phyloP scores from a whole-genome alignment of 2,113 vertebrate genomes.

The Crotalus viridis region DNA sequence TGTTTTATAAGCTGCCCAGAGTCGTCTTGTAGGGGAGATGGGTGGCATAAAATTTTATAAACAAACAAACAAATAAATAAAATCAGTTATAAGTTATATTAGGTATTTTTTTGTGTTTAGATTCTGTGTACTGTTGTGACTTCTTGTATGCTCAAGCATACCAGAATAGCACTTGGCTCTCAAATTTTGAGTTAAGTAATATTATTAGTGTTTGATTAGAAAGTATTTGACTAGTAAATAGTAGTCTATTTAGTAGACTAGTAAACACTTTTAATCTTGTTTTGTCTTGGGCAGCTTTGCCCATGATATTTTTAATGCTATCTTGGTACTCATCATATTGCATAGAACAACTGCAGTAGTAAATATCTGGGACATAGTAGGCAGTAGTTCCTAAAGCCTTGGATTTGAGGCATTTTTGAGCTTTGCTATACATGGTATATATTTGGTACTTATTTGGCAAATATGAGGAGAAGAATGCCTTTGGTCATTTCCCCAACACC shows the following conservation, averaged over 20 bases:
- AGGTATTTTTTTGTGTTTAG: background rate
- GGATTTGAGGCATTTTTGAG: background rate
- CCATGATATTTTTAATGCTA: background rate
- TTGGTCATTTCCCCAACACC: background rate
- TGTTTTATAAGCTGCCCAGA: background rate
- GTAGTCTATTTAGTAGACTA: no score
- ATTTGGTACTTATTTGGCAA: background rate
- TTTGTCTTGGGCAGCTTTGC: background rate
- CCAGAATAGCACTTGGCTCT: background rate
- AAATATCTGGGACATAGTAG: background rate
- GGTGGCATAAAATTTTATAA: no score
- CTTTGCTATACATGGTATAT: background rate
- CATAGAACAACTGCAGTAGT: background rate
- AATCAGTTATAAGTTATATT: background rate
- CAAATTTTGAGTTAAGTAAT: background rate
- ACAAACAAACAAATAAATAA: background rate
- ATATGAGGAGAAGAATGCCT: background rate
- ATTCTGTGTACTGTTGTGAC: background rate
- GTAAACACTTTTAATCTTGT: background rate
- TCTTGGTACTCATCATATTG: background rate
- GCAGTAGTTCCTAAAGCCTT: background rate
- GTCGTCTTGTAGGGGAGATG: background rate
- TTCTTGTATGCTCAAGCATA: background rate
- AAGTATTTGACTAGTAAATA: background rate
- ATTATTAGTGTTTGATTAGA: background rate